Percentiles rank a stretch among this genome's conserved stretches.
These are phyloP conservation scores for Galbula dea DNA, from an alignment of 2,113 vertebrate species.

Conservation along the genomic window DNA sequence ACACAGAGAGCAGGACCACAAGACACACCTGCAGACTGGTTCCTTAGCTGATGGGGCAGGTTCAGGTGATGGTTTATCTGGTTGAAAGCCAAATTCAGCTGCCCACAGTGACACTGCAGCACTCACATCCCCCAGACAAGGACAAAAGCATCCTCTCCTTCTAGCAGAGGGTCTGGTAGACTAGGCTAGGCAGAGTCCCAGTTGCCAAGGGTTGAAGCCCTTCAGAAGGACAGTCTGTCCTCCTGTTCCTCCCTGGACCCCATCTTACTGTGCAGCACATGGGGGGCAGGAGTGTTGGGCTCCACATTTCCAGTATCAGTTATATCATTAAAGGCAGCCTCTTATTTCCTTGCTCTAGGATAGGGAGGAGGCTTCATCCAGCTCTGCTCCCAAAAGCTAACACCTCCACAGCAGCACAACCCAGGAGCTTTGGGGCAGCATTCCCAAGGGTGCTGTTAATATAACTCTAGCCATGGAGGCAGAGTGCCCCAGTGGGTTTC, in stretches of 20 bases:
- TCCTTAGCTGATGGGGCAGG: not conserved
- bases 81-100: not conserved
- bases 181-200: not conserved
- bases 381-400: not conserved
- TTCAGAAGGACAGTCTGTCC: not conserved
- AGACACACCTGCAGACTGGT: rapidly evolving
- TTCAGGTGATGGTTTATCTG: not conserved
- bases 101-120: not conserved
- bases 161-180: not conserved
- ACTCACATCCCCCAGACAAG: not conserved
- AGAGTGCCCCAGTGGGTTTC: not conserved
- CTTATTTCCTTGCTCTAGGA: conserved; percentile 2
- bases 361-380: not conserved
- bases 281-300: not conserved
- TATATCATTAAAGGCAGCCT: not conserved
- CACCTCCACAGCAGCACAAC: not conserved
- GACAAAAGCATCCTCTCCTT: not conserved
- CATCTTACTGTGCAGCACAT: not conserved
- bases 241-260: not conserved
- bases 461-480: rapidly evolving
- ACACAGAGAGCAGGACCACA: rapidly evolving
- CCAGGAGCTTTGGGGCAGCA: rapidly evolving
- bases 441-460: not conserved
- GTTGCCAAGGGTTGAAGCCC: not conserved
- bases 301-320: not conserved